phyloP scores from a whole-genome alignment of 2,888 invertebrate species.

The Phyto melanocephala region DNA sequence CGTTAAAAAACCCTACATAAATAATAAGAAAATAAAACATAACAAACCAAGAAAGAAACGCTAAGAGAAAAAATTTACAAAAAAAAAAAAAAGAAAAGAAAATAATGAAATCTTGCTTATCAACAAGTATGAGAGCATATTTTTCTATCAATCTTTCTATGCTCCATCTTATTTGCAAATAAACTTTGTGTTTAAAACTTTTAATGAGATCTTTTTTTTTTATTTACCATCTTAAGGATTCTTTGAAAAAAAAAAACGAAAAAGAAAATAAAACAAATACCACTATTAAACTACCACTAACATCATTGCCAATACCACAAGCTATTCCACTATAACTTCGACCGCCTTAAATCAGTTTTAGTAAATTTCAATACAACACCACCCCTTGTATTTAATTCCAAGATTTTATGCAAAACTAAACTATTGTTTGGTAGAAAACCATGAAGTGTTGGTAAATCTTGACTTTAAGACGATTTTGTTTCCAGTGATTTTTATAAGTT shows the following conservation, averaged over 20 bases:
- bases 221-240: constrained; percentile 59
- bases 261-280: too few relatives aligned
- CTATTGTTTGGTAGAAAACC: constrained; percentile 22
- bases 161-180: constrained; percentile 33
- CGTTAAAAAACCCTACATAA: neutral
- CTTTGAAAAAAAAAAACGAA: constrained; percentile 34
- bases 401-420: constrained; percentile 54
- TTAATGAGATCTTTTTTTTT: constrained; percentile 66
- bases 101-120: constrained; percentile 47
- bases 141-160: constrained; percentile 11
- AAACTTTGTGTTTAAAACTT: constrained; percentile 67
- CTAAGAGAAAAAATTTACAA: too few relatives aligned
- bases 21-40: neutral
- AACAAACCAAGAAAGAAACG: neutral
- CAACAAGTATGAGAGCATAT: constrained; percentile 47
- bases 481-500: constrained; percentile 28
- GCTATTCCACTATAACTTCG: neutral
- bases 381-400: neutral
- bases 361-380: constrained; percentile 2
- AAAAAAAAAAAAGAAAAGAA: neutral
- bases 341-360: constrained; percentile 35
- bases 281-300: neutral
- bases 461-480: constrained; percentile 46
- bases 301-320: neutral
- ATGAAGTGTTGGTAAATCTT: constrained; percentile 62